Percentiles rank a stretch among this genome's conserved stretches.
Evolutionary conservation across 2,113 vertebrate species (phyloP).

Genomic region (Piaya cayana): DNA sequence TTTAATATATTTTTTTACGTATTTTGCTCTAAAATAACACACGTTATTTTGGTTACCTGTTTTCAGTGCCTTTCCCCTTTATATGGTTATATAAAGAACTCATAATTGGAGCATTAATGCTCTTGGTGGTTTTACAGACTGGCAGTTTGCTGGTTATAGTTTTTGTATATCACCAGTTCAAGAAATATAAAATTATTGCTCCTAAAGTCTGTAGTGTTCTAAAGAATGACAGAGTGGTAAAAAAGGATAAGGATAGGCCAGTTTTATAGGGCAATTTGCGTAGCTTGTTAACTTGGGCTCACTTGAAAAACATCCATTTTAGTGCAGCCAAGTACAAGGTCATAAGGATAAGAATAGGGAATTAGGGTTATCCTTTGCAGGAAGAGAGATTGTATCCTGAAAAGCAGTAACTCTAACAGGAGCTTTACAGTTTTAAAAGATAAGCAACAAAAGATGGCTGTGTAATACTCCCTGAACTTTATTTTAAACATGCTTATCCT

Average conservation of each 20-base stretch:
- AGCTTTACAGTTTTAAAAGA: constrained; percentile 21
- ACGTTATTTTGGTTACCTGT: background rate
- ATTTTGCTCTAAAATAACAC: background rate
- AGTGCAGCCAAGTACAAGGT: constrained; percentile 61
- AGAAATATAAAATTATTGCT: constrained; percentile 29
- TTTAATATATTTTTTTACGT: background rate
- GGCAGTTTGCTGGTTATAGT: background rate
- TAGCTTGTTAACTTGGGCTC: constrained; percentile 44
- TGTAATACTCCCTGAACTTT: background rate
- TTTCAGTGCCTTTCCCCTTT: background rate
- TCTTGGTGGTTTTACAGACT: background rate
- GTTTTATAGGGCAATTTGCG: constrained; percentile 53
- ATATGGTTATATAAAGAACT: rapidly evolving
- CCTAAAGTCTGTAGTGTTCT: background rate
- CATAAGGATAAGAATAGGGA: constrained; percentile 46
- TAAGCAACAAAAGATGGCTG: constrained; percentile 13
- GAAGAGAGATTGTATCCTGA: constrained; percentile 2
- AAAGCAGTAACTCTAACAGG: constrained; percentile 30
- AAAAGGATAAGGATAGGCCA: constrained; percentile 32
- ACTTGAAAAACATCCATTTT: constrained; percentile 26
- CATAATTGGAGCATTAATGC: background rate
- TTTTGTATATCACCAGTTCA: background rate
- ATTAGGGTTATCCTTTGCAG: constrained; percentile 30
- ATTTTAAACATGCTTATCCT: background rate
- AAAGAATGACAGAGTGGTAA: constrained; percentile 17